Conservation (phyloP, 2,113 vertebrate genomes). For the Saguinus imperator region DNA sequence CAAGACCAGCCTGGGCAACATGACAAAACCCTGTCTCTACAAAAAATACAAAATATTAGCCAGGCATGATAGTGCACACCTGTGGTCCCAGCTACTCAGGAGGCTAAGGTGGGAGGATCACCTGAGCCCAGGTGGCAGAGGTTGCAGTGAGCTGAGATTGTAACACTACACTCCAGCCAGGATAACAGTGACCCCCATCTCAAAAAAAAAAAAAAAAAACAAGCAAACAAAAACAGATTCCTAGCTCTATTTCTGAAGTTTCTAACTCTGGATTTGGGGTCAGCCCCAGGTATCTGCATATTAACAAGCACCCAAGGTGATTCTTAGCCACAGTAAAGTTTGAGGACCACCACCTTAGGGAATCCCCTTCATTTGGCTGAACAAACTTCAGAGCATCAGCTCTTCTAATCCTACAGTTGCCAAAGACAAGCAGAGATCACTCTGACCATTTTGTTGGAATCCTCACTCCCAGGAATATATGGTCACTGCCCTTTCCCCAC, state of each 20-base stretch:
- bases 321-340: background rate
- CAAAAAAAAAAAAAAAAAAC: background rate
- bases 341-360: background rate
- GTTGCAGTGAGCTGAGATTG: background rate
- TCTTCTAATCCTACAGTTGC: background rate
- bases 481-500: background rate
- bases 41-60: background rate
- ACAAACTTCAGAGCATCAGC: background rate
- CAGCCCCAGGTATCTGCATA: background rate
- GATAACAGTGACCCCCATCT: background rate
- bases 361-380: background rate
- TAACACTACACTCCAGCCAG: background rate
- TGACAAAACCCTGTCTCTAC: background rate
- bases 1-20: background rate
- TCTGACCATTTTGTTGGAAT: background rate
- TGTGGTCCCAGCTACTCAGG: background rate
- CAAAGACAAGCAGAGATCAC: background rate
- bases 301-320: background rate
- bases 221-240: background rate
- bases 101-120: background rate
- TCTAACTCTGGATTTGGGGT: background rate
- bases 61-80: background rate
- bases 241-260: background rate
- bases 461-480: background rate
- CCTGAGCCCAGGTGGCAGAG: too few species aligned